Evolutionary conservation across 2,797 vertebrate species (phyloP), one percentile per base, ranked within the genome.

Genomic region (Acanthurus tractus): DNA sequence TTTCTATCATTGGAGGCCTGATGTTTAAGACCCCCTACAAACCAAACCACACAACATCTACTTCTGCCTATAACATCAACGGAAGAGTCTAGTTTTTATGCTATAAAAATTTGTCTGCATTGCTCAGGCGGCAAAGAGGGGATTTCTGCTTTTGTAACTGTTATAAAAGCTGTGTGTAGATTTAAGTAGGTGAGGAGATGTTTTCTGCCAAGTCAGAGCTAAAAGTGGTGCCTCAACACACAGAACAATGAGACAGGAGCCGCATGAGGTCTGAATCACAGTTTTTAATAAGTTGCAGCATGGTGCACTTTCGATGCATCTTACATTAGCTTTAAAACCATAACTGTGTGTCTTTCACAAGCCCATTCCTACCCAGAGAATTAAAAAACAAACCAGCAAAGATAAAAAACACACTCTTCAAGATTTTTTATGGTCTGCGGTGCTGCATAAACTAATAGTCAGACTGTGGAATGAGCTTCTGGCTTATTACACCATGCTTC

Each of bases 401-500:
- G 10, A 63, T n/a, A 36, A 25, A 50, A 23, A 66, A 36, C 7
- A 23, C 25, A 23, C 8, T 49, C 22, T 58, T 17, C 34, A 13
- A 9, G 36, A 23, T 58, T 71, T 70, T 71, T 44, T 25, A 23
- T 67, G 20, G 0, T 69, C 63, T 63, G 34, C 57, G 34, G n/a
- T 38, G 34, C 63, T 53, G 48, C 65, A 63, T 75, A 63, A 78
- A 75, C 54, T 54, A 53, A 83, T 36, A 52, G n/a, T 48, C 7
- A 50, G 58, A 63, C 58, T 61, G 17, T 6, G 8, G 49, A 70
- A 73, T 56, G 12, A 74, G 63, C 55, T 70, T 84, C 67, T 11
- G 63, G 49, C 52, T 71, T 78, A 65, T 74, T 78, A 73, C 34
- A 56, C 29, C 22, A 14, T 23, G 79, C 15, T 65, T 76, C 36